These are phyloP conservation scores for Illadopsis cleaveri DNA, from an alignment of 2,113 vertebrate genomes.

Conservation along the genomic window DNA sequence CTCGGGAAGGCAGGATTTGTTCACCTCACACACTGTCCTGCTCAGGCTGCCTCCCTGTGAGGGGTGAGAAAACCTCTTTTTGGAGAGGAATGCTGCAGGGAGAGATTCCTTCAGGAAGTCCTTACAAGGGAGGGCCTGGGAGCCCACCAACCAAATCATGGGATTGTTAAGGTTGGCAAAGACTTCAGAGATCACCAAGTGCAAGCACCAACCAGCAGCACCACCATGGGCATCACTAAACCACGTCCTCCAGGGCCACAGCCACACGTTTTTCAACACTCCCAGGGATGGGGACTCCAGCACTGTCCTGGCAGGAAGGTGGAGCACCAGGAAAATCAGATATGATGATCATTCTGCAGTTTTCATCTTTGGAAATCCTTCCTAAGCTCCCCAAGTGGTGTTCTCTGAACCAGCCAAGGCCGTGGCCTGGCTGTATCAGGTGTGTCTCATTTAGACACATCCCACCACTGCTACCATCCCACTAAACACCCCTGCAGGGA, in stretches of 20 bases:
- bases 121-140: not conserved
- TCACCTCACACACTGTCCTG: fast-evolving
- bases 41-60: not conserved
- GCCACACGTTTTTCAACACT: fast-evolving
- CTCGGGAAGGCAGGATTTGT: not conserved
- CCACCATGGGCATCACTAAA: not conserved
- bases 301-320: not conserved
- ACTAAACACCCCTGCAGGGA: not conserved
- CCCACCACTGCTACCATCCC: not conserved
- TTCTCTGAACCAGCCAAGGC: not conserved
- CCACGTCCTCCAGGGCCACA: not conserved
- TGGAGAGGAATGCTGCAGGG: not conserved
- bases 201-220: not conserved
- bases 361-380: not conserved
- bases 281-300: not conserved
- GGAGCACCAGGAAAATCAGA: not conserved
- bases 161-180: not conserved
- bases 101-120: not conserved
- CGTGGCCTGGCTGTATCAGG: too few species aligned
- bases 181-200: not conserved
- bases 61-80: not conserved
- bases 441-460: not conserved
- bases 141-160: not conserved
- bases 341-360: not conserved
- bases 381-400: not conserved